Conservation (phyloP, 2,797 vertebrate genomes). For the Sebastes diploproa region DNA sequence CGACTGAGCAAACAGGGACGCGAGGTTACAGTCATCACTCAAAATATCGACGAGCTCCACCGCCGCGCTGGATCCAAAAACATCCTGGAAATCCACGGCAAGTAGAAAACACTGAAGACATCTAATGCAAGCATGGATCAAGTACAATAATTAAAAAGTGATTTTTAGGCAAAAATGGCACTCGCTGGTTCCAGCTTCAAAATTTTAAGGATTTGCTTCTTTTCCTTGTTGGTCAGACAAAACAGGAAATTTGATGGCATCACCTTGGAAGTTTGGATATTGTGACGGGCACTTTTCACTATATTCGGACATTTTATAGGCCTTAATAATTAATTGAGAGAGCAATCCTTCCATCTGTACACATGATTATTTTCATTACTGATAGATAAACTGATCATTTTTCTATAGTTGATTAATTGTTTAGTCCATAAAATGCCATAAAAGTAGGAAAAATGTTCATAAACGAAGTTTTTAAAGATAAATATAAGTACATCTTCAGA, state of each 20-base stretch:
- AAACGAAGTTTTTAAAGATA: background rate
- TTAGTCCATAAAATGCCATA: background rate
- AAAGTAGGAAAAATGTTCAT: background rate
- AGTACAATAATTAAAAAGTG: background rate
- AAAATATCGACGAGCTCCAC: slow-evolving; percentile 97
- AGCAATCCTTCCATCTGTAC: background rate
- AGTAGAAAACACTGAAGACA: background rate
- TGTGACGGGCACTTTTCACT: background rate
- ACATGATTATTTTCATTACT: background rate
- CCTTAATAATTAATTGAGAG: background rate
- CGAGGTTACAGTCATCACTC: slow-evolving; percentile 89
- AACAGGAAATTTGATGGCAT: background rate
- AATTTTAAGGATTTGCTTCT: background rate
- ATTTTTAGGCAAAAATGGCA: background rate
- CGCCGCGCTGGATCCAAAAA: slow-evolving; percentile 89
- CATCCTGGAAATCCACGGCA: slow-evolving; percentile 92
- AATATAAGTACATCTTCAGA: background rate
- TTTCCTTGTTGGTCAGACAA: background rate
- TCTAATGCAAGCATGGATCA: background rate
- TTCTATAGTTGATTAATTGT: background rate
- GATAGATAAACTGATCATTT: background rate
- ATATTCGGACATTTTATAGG: background rate
- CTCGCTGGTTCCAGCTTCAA: background rate
- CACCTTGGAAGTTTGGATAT: rapidly evolving
- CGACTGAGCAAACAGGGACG: slow-evolving; percentile 88